Percentiles rank a stretch among this genome's conserved stretches.
Conservation (phyloP, 1,140 invertebrate genomes). For the Pteromalus puparum region DNA sequence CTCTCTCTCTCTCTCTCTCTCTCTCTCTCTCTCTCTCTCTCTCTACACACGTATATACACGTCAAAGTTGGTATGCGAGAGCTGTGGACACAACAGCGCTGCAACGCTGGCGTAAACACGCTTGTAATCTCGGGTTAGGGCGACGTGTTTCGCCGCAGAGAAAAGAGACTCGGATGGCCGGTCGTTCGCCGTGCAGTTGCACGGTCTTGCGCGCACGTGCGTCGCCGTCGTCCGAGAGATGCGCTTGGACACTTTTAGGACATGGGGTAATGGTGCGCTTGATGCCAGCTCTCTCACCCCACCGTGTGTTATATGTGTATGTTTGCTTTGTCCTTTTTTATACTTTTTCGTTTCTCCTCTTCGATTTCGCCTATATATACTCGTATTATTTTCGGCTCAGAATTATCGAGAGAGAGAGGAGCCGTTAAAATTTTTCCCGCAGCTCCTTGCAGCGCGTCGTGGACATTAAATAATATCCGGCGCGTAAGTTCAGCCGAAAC, state of each 20-base stretch:
- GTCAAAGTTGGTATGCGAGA: background rate
- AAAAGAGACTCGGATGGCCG: background rate
- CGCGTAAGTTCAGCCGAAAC: background rate
- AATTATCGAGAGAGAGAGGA: no score
- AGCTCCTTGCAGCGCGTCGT: background rate
- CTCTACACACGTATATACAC: no score
- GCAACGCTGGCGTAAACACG: conserved; percentile 45
- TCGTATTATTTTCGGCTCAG: background rate
- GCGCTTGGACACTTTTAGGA: background rate
- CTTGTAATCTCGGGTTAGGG: conserved; percentile 55
- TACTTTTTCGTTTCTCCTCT: background rate
- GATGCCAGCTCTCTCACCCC: background rate
- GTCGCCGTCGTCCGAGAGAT: background rate
- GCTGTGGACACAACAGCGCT: background rate
- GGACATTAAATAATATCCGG: background rate
- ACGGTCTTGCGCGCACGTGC: background rate
- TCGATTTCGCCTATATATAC: background rate
- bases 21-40: no score
- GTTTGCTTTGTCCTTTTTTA: background rate
- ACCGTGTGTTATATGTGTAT: background rate
- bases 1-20: background rate
- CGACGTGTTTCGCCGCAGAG: background rate
- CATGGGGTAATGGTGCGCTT: background rate
- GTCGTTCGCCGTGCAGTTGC: background rate
- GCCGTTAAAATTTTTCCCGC: background rate